Conservation (phyloP, 2,888 invertebrate genomes). For the Epirrhoe tristata region DNA sequence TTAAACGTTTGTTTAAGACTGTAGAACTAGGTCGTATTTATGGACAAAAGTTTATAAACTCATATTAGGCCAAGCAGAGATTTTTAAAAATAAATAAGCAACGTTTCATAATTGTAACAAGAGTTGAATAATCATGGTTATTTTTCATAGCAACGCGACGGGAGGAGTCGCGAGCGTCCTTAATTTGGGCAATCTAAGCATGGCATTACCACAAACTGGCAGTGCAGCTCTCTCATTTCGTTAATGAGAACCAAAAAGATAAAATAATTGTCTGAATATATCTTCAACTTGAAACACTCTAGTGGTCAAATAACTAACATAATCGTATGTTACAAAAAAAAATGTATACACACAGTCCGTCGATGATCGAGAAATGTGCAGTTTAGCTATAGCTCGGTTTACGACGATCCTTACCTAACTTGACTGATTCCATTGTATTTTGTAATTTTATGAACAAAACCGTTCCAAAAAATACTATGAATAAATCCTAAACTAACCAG, state of each 20-base stretch:
- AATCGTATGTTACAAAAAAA: no score
- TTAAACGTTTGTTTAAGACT: conserved; percentile 54
- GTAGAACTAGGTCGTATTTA: conserved; percentile 44
- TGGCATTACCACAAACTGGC: conserved; percentile 59
- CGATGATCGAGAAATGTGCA: no score
- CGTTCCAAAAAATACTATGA: no score
- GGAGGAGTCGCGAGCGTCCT: conserved; percentile 62
- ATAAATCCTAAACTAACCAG: no score
- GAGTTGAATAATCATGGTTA: conserved; percentile 73
- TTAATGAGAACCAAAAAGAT: not conserved
- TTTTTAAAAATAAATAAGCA: conserved; percentile 14
- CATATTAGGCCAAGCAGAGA: no score
- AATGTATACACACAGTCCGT: no score
- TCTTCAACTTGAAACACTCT: no score
- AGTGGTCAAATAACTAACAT: no score
- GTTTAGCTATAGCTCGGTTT: no score
- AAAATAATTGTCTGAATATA: not conserved
- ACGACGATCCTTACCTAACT: no score
- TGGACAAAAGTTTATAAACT: conserved; percentile 28
- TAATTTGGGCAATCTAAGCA: conserved; percentile 79
- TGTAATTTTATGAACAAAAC: no score
- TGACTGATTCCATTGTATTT: no score
- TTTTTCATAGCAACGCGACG: conserved; percentile 61
- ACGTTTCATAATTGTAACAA: conserved; percentile 43
- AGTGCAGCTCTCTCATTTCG: conserved; percentile 54